These are phyloP conservation scores for Gallinago solitaria DNA, from an alignment of 2,797 vertebrate species.

Conservation along the genomic window DNA sequence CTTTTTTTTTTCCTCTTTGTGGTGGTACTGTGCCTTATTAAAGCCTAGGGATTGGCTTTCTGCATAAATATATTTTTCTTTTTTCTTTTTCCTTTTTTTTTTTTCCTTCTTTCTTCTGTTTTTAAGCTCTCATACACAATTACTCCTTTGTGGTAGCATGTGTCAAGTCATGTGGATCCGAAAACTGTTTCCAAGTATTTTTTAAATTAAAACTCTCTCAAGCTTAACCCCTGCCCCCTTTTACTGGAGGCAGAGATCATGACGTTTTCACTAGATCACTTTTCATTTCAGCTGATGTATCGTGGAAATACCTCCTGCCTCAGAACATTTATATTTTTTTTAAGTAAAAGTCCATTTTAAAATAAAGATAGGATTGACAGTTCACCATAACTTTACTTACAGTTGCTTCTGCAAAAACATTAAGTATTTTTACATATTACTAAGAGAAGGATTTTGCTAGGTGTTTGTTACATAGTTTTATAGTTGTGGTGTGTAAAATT, in stretches of 20 bases:
- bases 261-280: not conserved
- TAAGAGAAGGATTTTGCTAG: not conserved
- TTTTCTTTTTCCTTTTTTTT: not conserved
- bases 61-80: not conserved
- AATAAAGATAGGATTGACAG: not conserved
- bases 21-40: conserved; percentile 30
- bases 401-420: not conserved
- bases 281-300: not conserved
- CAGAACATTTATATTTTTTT: not conserved
- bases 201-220: not conserved
- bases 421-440: not conserved
- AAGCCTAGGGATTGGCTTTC: conserved; percentile 36
- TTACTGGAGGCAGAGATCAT: not conserved
- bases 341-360: not conserved
- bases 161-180: conserved; percentile 22
- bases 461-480: not conserved
- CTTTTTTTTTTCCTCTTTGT: not conserved
- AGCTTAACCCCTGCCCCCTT: not conserved
- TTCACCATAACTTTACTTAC: not conserved
- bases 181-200: not conserved
- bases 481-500: not conserved
- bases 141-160: not conserved
- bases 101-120: not conserved
- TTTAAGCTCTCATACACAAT: not conserved
- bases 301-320: not conserved